A percentile compares a stretch with the other conserved stretches of the same genome.
Evolutionary conservation across 2,888 invertebrate species (phyloP).

Genomic region (Ptilodon capucinus): DNA sequence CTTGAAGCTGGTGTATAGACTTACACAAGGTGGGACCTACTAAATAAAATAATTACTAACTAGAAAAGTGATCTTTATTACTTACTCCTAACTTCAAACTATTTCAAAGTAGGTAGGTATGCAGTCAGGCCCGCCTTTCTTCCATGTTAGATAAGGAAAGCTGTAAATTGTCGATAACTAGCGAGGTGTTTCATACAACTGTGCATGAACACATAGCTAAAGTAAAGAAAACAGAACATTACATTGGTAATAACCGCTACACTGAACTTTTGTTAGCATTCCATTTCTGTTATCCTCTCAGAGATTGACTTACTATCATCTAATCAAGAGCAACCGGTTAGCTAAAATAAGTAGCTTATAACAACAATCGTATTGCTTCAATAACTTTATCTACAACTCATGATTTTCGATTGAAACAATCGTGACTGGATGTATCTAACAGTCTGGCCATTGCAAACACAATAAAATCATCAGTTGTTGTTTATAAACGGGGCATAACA

Average conservation of each 20-base stretch:
- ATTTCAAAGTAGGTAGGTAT: neutral
- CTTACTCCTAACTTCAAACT: neutral
- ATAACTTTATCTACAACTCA: neutral
- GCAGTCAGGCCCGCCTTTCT: neutral
- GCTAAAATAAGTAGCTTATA: neutral
- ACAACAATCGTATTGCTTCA: neutral
- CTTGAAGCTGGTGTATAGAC: neutral
- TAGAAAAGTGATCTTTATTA: neutral
- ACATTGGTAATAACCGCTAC: too few relatives aligned
- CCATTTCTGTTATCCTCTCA: too few relatives aligned
- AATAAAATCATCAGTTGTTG: slow-evolving; percentile 29
- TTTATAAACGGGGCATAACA: slow-evolving; percentile 26
- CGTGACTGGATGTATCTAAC: neutral
- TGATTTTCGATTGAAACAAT: neutral
- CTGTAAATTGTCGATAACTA: neutral
- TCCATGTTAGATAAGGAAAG: neutral
- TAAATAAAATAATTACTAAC: neutral
- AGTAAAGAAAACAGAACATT: too few relatives aligned
- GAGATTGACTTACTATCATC: neutral
- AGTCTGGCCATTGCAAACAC: slow-evolving; percentile 7
- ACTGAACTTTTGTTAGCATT: too few relatives aligned
- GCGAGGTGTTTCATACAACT: neutral
- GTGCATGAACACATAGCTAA: too few relatives aligned
- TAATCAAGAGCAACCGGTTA: neutral
- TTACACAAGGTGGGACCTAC: neutral